Base-by-base conservation (phyloP, 2,113 vertebrate genomes). In the Protobothrops flavoviridis region DNA sequence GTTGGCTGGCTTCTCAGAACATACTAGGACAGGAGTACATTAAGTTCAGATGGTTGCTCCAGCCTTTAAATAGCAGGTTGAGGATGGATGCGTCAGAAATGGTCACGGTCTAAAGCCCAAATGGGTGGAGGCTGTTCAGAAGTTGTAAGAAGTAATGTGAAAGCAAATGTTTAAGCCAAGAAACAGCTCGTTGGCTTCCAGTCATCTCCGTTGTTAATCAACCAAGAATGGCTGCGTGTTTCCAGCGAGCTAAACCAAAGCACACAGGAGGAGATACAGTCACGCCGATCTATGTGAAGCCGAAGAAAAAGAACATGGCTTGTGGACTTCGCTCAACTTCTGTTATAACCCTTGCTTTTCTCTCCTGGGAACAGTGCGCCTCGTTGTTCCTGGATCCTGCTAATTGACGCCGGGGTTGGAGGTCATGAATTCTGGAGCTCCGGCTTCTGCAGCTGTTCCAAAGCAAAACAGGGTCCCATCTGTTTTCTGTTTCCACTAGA, bases 401-500 rank as follows among this genome's bases (percentile, higher is more conserved):
- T 85, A 91, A 92, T 89, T 89, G 90, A 64, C 17, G 26, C n/a
- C 3, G 9, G 64, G 87, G 45, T 56, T 81, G 90, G 43, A 86
- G 91, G 91, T 92, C 87, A 85, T 1, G 48, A 4, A 43, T 86
- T 45, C 52, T 57, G 29, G 55, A 10, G 1, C 87, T 64, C 23
- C 3, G n/a, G n/a, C 74, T 45, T 64, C 13, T 85, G 17, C 91
- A 92, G 91, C 91, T 92, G 87, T 64, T 89, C 69, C 52, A 43
- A 85, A 91, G 45, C 45, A 89, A 55, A 91, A 85, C 56, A 91
- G 48, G 8, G 3, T 61, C 7, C 74, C 92, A 93, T 93, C 88
- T 93, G 92, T 93, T 93, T 90, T 90, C 53, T 61, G 56, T 91
- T 55, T 53, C 11, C 61, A 6, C 45, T 29, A 91, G 93, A 89